These are phyloP conservation scores for Cacoxenus indagator DNA, from an alignment of 2,888 invertebrate genomes.

Conservation along the genomic window DNA sequence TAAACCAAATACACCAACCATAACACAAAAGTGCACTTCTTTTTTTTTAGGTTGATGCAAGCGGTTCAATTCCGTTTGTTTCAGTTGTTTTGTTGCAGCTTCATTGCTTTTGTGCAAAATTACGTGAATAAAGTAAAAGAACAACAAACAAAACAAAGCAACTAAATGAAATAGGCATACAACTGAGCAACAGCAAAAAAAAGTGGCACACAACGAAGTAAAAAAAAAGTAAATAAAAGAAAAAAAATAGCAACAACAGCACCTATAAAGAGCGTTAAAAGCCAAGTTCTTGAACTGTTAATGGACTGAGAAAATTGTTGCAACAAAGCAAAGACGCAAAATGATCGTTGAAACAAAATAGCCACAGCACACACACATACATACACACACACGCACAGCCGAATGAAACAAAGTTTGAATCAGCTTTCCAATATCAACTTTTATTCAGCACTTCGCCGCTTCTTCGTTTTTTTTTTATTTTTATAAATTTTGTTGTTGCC, in stretches of 20 bases:
- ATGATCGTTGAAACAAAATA: neutral
- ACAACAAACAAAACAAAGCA: conserved; percentile 7
- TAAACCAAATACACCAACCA: too few relatives aligned
- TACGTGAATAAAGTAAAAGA: neutral
- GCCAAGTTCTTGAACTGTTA: conserved; percentile 10
- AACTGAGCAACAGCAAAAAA: conserved; percentile 34
- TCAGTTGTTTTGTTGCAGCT: neutral
- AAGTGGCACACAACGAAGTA: conserved; percentile 26
- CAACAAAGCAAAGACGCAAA: too few relatives aligned
- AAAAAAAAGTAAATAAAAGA: conserved; percentile 4
- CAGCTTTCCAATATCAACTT: too few relatives aligned
- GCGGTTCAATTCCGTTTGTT: conserved; percentile 60
- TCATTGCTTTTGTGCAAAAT: neutral
- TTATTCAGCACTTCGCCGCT: too few relatives aligned
- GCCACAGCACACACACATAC: conserved; percentile 32
- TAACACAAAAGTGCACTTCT: conserved; percentile 12
- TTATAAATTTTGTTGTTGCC: too few relatives aligned
- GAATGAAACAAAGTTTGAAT: too few relatives aligned
- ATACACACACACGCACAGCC: neutral
- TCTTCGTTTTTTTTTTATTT: too few relatives aligned
- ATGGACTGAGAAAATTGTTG: conserved; percentile 7
- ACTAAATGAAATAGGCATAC: too few relatives aligned
- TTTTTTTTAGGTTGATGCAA: conserved; percentile 52
- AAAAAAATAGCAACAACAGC: neutral
- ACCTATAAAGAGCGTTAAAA: neutral